phyloP scores from a whole-genome alignment of 1,140 invertebrate genomes.

The Drosophila ficusphila region DNA sequence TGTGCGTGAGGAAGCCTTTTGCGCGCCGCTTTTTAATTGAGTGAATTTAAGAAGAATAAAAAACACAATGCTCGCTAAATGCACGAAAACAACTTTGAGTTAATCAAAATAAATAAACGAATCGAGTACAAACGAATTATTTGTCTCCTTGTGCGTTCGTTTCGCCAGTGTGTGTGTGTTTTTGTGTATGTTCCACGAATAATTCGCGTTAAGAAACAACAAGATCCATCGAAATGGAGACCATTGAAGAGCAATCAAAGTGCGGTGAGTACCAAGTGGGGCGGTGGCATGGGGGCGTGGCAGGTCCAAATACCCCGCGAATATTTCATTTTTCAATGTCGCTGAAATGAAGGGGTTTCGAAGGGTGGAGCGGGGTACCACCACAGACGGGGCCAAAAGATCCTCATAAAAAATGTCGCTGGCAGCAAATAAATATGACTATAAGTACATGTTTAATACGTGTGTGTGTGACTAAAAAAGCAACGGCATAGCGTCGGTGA shows the following conservation, averaged over 20 bases:
- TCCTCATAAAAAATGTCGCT: slow-evolving; percentile 72
- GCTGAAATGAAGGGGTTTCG: background rate
- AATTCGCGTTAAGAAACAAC: slow-evolving; percentile 1
- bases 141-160: slow-evolving; percentile 42
- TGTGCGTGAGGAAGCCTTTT: slow-evolving; percentile 36
- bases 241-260: slow-evolving; percentile 79
- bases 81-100: slow-evolving; percentile 24
- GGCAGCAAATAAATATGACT: slow-evolving; percentile 53
- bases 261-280: slow-evolving; percentile 57
- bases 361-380: background rate
- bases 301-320: slow-evolving; percentile 26
- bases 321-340: slow-evolving; percentile 61
- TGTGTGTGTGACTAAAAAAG: slow-evolving; percentile 54
- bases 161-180: slow-evolving; percentile 20
- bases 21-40: slow-evolving; percentile 72
- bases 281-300: slow-evolving; percentile 11
- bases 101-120: slow-evolving; percentile 47
- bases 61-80: slow-evolving; percentile 36
- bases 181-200: slow-evolving; percentile 35
- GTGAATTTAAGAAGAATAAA: slow-evolving; percentile 28
- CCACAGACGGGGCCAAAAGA: slow-evolving; percentile 57
- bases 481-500: slow-evolving; percentile 47
- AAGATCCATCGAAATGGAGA: slow-evolving; percentile 65
- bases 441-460: slow-evolving; percentile 30
- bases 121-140: slow-evolving; percentile 35